These are phyloP conservation scores for Paramisgurnus dabryanus DNA, from an alignment of 2,113 vertebrate species.

Conservation along the genomic window DNA sequence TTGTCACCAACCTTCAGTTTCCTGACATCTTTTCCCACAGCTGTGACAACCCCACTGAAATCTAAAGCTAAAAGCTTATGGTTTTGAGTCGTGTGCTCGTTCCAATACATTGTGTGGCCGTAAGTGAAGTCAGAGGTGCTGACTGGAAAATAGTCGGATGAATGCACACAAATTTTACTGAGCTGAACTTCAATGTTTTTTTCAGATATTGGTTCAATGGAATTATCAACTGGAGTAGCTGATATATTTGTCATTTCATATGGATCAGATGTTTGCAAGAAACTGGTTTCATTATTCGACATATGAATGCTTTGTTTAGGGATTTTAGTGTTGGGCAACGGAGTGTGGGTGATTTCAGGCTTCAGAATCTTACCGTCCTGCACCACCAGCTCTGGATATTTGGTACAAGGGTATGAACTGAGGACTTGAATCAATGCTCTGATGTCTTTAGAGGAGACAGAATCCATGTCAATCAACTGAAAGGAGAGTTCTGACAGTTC, in stretches of 20 bases:
- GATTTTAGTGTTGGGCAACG: conserved; percentile 49
- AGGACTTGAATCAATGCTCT: conserved; percentile 72
- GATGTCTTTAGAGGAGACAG: conserved; percentile 70
- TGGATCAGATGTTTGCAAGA: conserved; percentile 76
- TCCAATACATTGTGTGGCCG: conserved; percentile 81
- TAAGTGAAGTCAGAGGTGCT: conserved; percentile 75
- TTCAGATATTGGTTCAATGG: background rate
- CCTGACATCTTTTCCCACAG: conserved; percentile 73
- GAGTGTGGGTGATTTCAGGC: conserved; percentile 71
- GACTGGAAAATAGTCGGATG: conserved; percentile 84
- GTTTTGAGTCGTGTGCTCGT: conserved; percentile 70
- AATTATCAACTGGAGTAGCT: conserved; percentile 58
- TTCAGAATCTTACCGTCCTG: conserved; percentile 70
- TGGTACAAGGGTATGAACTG: conserved; percentile 63
- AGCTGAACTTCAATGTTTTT: conserved; percentile 73
- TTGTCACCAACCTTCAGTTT: conserved; percentile 83
- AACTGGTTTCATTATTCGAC: conserved; percentile 58
- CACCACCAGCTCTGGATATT: conserved; percentile 78
- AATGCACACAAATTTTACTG: conserved; percentile 79
- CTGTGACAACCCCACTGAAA: conserved; percentile 80
- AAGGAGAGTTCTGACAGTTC: conserved; percentile 78
- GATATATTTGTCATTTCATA: conserved; percentile 69
- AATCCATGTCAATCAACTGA: conserved; percentile 80
- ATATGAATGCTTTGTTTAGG: conserved; percentile 21
- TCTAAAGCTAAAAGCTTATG: conserved; percentile 80